These are phyloP conservation scores for Theonella swinhoei DNA, from an alignment of 37 sponge, comb jelly and placozoan genomes.

Conservation along the genomic window DNA sequence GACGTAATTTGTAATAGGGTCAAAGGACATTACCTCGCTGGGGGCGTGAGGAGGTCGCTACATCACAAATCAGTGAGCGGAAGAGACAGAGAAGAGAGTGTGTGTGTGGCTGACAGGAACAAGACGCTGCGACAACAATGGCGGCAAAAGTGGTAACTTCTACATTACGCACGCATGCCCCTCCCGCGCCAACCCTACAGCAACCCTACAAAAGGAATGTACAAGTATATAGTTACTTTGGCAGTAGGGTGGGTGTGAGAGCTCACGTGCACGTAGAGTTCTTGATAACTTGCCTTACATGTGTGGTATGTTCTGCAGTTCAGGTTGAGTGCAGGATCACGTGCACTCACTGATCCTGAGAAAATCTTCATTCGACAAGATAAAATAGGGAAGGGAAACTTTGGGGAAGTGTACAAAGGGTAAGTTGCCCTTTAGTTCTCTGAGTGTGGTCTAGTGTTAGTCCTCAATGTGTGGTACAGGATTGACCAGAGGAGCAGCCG, in stretches of 20 bases:
- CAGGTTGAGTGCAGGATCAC: not conserved
- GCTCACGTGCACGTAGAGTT: too few relatives aligned
- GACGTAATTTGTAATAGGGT: not conserved
- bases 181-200: too few relatives aligned
- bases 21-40: not conserved
- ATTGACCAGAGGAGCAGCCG: slow-evolving; percentile 61
- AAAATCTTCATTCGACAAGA: slow-evolving; percentile 80
- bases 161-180: too few relatives aligned
- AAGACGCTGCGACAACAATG: not conserved
- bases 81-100: not conserved
- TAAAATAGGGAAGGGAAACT: slow-evolving; percentile 86
- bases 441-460: not conserved
- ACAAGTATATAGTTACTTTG: too few relatives aligned
- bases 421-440: slow-evolving; percentile 26
- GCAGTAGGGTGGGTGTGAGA: too few relatives aligned
- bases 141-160: not conserved
- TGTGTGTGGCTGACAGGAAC: not conserved
- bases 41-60: too few relatives aligned
- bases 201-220: too few relatives aligned
- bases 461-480: not conserved
- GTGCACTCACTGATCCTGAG: slow-evolving; percentile 80
- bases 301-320: too few relatives aligned
- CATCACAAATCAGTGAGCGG: not conserved
- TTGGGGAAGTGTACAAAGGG: slow-evolving; percentile 96
- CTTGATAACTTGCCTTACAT: too few relatives aligned